Conservation (phyloP, 2,888 invertebrate genomes). For the Crocallis elinguaria region DNA sequence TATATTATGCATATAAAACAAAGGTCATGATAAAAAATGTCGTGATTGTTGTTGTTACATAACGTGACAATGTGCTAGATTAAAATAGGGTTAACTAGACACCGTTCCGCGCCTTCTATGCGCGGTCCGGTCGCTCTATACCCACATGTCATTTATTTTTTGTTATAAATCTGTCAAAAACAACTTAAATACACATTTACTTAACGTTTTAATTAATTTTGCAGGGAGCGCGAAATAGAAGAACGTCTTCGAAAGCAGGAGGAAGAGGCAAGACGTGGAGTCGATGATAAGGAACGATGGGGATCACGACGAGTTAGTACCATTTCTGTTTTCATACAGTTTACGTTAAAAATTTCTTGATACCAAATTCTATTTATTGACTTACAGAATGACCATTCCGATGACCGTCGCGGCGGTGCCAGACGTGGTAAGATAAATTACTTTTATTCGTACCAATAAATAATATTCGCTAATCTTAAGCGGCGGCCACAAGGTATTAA, state of each 20-base stretch:
- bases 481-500: neutral
- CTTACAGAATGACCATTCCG: conserved; percentile 75
- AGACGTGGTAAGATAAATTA: conserved; percentile 66
- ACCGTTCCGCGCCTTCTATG: conserved; percentile 54
- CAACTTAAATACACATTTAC: neutral
- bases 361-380: conserved; percentile 14
- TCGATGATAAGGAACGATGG: conserved; percentile 78
- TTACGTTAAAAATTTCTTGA: neutral
- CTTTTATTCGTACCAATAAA: neutral
- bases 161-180: neutral
- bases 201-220: conserved; percentile 7
- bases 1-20: conserved; percentile 53
- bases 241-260: conserved; percentile 90
- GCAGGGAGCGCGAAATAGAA: conserved; percentile 94
- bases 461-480: neutral
- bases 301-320: conserved; percentile 43
- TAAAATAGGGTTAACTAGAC: conserved; percentile 66
- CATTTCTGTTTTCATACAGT: neutral
- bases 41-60: conserved; percentile 48
- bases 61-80: conserved; percentile 58
- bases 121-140: conserved; percentile 67
- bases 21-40: conserved; percentile 46
- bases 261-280: conserved; percentile 70
- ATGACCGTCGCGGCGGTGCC: conserved; percentile 69
- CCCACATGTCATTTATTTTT: conserved; percentile 52